These are phyloP conservation scores for Semicossyphus pulcher DNA, from an alignment of 2,113 vertebrate genomes.

Conservation along the genomic window DNA sequence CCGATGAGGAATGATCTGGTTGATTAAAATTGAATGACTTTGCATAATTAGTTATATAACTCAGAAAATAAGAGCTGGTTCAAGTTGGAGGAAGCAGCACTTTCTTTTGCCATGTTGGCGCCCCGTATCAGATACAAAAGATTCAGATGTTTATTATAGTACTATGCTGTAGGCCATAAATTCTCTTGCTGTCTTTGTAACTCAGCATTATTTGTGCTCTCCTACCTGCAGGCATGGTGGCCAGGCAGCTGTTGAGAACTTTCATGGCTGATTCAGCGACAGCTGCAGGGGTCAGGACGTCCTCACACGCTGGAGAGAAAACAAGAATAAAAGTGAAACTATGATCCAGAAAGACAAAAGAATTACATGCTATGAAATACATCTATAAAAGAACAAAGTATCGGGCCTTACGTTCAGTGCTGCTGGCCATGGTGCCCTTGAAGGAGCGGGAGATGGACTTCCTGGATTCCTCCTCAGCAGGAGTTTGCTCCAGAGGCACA, in stretches of 20 bases:
- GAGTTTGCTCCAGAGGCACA: conserved; percentile 86
- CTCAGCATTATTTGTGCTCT: not conserved
- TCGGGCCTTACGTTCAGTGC: conserved; percentile 88
- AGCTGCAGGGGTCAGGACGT: conserved; percentile 87
- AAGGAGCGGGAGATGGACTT: conserved; percentile 88
- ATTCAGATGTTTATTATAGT: too few species aligned
- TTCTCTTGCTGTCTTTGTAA: not conserved
- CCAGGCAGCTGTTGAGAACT: conserved; percentile 90
- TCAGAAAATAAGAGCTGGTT: not conserved
- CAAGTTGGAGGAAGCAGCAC: not conserved
- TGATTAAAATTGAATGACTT: conserved; percentile 28
- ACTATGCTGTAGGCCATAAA: not conserved
- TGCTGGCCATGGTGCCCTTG: conserved; percentile 90
- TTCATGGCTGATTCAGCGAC: conserved; percentile 89
- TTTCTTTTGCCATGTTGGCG: not conserved
- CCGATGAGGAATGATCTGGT: not conserved
- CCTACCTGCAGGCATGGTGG: conserved; percentile 93
- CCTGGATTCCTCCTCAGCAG: conserved; percentile 90
- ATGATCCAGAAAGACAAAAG: not conserved
- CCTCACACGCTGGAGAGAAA: conserved; percentile 88
- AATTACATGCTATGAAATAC: not conserved
- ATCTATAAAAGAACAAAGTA: not conserved
- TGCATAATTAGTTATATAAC: not conserved
- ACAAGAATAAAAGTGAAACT: not conserved
- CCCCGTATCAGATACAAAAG: not conserved